A percentile compares a stretch with the other conserved stretches of the same genome.
Evolutionary conservation across 2,888 invertebrate species (phyloP).

Genomic region (Himalopsyche tibetana): DNA sequence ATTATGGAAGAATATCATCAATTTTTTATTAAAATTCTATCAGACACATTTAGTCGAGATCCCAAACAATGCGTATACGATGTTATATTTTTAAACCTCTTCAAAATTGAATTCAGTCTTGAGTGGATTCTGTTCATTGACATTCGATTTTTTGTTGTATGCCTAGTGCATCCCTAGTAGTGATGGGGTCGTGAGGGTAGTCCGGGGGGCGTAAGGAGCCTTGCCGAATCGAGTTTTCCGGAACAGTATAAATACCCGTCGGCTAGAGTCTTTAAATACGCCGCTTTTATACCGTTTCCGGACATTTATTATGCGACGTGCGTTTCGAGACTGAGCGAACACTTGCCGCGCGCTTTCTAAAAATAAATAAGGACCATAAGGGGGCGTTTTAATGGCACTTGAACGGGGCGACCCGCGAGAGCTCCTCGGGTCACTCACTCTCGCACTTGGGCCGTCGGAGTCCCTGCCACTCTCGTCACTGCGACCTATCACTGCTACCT

Average conservation of each 20-base stretch:
- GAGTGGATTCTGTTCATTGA: no score
- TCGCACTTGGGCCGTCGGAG: background rate
- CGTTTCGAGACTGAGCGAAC: constrained; percentile 31
- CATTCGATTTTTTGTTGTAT: background rate
- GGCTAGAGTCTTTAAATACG: constrained; percentile 18
- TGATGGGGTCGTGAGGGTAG: background rate
- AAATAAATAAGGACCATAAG: constrained; percentile 45
- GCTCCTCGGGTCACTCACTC: constrained; percentile 27
- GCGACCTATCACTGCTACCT: constrained; percentile 22
- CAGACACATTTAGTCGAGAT: no score
- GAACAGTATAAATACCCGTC: constrained; percentile 44
- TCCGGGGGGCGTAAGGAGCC: background rate
- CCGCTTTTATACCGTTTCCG: constrained; percentile 37
- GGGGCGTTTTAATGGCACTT: constrained; percentile 44
- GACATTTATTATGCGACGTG: constrained; percentile 44
- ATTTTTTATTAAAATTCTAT: no score
- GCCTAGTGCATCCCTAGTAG: background rate
- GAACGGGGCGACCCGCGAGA: constrained; percentile 20
- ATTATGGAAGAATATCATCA: no score
- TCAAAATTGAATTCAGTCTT: no score
- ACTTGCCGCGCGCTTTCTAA: constrained; percentile 40
- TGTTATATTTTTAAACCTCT: no score
- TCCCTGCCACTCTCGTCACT: constrained; percentile 6
- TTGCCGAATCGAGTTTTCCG: constrained; percentile 27
- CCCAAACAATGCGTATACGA: no score